phyloP scores from a whole-genome alignment of 1,140 invertebrate species.

The Marisa cornuarietis region DNA sequence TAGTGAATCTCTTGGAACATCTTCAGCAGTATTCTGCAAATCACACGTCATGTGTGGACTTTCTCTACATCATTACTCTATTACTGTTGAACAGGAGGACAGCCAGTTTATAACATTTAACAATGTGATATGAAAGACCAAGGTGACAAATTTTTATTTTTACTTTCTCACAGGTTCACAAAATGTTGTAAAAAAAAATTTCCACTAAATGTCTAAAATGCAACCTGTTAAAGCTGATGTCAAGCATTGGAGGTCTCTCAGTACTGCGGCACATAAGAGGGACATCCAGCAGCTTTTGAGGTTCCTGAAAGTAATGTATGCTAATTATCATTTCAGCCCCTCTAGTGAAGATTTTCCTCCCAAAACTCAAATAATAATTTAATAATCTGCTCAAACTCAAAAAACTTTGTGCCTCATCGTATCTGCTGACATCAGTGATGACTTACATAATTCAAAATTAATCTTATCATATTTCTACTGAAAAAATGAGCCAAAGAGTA shows the following conservation, averaged over 20 bases:
- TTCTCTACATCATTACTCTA: neutral
- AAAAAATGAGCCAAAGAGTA: too few species aligned
- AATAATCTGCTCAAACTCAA: neutral
- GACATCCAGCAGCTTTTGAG: slow-evolving; percentile 74
- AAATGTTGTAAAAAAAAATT: too few species aligned
- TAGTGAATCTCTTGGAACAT: slow-evolving; percentile 76
- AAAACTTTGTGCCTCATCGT: neutral
- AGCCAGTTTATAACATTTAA: neutral
- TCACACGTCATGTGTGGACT: neutral
- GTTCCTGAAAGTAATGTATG: slow-evolving; percentile 61
- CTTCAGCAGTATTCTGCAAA: slow-evolving; percentile 68
- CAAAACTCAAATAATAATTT: too few species aligned
- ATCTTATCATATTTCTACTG: too few species aligned
- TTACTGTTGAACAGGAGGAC: neutral
- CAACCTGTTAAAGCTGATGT: slow-evolving; percentile 84
- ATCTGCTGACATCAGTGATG: neutral
- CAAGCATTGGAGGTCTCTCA: slow-evolving; percentile 74
- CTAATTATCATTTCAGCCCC: neutral
- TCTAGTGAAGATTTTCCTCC: too few species aligned
- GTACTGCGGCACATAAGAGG: slow-evolving; percentile 77
- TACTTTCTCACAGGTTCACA: neutral
- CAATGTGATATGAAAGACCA: neutral
- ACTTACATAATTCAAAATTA: neutral
- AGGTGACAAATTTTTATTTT: neutral
- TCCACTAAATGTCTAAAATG: neutral